Evolutionary conservation across 2,113 vertebrate genomes (phyloP), one percentile per base, ranked within the genome.

Genomic region (Toxostoma redivivum): DNA sequence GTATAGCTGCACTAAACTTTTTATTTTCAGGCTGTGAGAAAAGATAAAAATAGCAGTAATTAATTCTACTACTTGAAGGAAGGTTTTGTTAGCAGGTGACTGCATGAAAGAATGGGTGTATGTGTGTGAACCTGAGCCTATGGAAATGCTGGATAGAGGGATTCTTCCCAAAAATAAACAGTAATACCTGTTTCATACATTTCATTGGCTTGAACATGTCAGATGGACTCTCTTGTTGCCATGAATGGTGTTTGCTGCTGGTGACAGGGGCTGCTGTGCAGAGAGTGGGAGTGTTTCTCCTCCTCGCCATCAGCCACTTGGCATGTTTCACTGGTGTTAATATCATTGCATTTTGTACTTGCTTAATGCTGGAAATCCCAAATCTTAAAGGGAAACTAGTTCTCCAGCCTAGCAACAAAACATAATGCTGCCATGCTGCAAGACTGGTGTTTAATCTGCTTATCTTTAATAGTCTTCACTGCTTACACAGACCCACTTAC

Each of bases 401-500:
- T 95, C 77, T 96, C 83, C 81, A 91, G 33, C 94, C 69, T 95
- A 88, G 81, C 78, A 83, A 67, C 62, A 45, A 38, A 94, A 92
- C 37, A 9, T 56, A 62, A 79, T 90, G 93, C 90, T 94, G 47
- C 80, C 19, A 14, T 81, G 94, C 80, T 91, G 85, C 84, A 97
- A 81, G 86, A 35, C 76, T 79, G 16, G 78, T 81, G 90, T 97
- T 97, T 96, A 95, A 96, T 97, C 93, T 96, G 91, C 88, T 95
- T 97, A 86, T 86, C 94, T 94, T 66, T 91, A 97, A 92, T 81
- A 90, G 95, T 90, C 96, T 91, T 71, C 81, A 22, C 86, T 88
- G 92, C 94, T 92, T 95, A 74, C 92, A 78, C 90, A 95, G 94
- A 88, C 92, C 93, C 96, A 91, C 90, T 95, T 97, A 86, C 93